A percentile compares a stretch with the other conserved stretches of the same genome.
Conservation (phyloP, 2,888 invertebrate genomes). For the Lucinisca nassula region DNA sequence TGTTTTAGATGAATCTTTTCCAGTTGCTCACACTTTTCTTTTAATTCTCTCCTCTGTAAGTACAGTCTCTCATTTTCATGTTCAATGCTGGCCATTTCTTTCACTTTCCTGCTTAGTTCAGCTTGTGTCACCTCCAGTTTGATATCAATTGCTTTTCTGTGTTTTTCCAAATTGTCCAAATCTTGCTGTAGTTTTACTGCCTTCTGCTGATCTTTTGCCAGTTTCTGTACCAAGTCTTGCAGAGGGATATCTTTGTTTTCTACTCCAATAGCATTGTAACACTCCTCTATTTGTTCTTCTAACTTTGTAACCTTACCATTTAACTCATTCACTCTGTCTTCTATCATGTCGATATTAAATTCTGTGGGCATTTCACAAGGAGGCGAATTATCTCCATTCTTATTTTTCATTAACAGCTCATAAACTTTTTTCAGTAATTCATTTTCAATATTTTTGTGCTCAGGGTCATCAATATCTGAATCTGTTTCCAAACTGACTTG, state of each 20-base stretch:
- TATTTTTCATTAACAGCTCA: slow-evolving; percentile 7
- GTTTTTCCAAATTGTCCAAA: slow-evolving; percentile 20
- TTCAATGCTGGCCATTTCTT: slow-evolving; percentile 34
- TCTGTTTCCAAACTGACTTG: slow-evolving; percentile 9
- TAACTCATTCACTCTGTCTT: slow-evolving; percentile 41
- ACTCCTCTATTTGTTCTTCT: slow-evolving; percentile 54
- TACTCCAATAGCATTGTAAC: slow-evolving; percentile 52
- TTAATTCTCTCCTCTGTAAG: slow-evolving; percentile 46
- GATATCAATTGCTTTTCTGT: slow-evolving; percentile 42
- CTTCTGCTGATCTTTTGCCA: slow-evolving; percentile 30
- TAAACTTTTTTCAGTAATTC: slow-evolving; percentile 44
- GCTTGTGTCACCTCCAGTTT: slow-evolving; percentile 39
- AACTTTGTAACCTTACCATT: slow-evolving; percentile 42
- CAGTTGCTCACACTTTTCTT: slow-evolving; percentile 51
- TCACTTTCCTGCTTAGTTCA: slow-evolving; percentile 33
- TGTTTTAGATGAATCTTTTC: slow-evolving; percentile 65
- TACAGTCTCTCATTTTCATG: slow-evolving; percentile 56
- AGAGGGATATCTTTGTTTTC: slow-evolving; percentile 45
- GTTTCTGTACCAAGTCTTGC: slow-evolving; percentile 50
- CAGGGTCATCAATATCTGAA: not conserved
- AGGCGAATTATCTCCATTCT: slow-evolving; percentile 1
- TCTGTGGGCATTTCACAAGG: not conserved
- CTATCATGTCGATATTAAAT: slow-evolving; percentile 58
- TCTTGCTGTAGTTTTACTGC: slow-evolving; percentile 34
- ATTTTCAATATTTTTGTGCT: slow-evolving; percentile 35